Conservation (phyloP, 2,888 invertebrate species). For the Tenthredo distinguenda region DNA sequence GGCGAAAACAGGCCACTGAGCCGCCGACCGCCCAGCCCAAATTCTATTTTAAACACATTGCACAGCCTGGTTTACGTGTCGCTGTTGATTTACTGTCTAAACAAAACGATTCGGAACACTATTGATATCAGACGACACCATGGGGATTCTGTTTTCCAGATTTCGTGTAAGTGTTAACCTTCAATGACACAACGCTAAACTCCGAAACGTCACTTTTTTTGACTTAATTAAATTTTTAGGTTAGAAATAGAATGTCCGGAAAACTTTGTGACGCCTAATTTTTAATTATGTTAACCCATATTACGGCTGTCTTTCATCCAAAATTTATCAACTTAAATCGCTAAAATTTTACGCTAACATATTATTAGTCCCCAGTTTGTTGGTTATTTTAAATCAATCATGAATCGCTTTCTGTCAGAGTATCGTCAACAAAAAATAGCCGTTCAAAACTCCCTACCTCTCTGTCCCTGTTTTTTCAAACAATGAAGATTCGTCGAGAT, state of each 20-base stretch:
- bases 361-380: not conserved
- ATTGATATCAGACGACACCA: slow-evolving; percentile 55
- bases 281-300: not conserved
- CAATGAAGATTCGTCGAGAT: too few relatives aligned
- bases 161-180: slow-evolving; percentile 69
- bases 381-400: not conserved
- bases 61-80: not conserved
- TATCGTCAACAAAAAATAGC: not conserved
- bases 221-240: slow-evolving; percentile 34
- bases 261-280: not conserved
- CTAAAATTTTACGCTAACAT: not conserved
- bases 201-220: slow-evolving; percentile 31
- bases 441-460: not conserved
- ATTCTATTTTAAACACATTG: slow-evolving; percentile 41
- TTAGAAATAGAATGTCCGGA: slow-evolving; percentile 11
- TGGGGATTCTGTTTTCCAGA: slow-evolving; percentile 72
- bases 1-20: slow-evolving; percentile 27
- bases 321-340: not conserved
- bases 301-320: not conserved
- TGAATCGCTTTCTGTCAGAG: not conserved
- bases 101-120: not conserved
- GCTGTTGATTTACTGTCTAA: not conserved
- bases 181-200: not conserved
- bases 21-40: slow-evolving; percentile 4
- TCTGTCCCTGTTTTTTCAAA: not conserved